Base-by-base conservation (phyloP, 92 coral and sea anemone species). In the Epizoanthus fatuus region DNA sequence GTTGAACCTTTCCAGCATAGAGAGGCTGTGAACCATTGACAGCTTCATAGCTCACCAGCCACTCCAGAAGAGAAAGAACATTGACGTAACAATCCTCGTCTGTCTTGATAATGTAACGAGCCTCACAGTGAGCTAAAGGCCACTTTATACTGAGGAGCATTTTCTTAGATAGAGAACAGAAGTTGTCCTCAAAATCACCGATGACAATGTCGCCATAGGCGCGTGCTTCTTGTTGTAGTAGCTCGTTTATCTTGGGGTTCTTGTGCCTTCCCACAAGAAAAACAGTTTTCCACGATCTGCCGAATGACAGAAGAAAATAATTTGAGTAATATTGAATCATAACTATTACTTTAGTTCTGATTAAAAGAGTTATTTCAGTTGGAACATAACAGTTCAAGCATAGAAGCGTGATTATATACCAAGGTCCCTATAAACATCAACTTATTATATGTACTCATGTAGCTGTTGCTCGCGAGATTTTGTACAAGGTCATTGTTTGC, bases 11-110 rank as follows among this genome's bases (percentile, higher is more conserved):
- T 22, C 98, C 98, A 20, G 91, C 80, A 52, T 94, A 94, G n/a
- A 92, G 82, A n/a, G 89, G 80, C 65, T 45, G 67, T 11, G 92
- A 80, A 3, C 94, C 83, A 52, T 92, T 89, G 29, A 80, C 74
- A 35, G 44, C 69, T 77, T 90, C 89, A 47, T 92, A 87, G 15
- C 89, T 90, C 13, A 51, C 85, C 4, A 94, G 68, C 98, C 98
- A 94, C 69, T 92, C 75, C 22, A 94, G 25, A 17, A 94, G 87
- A 13, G 95, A 86, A 12, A 89, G 72, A 10, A 90, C 82, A 49
- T 94, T 94, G 3, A 94, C 88, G 66, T 78, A 94, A 29, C 98
- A 94, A 71, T 94, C 98, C 13, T 94, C 98, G 67, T 94, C 98
- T 3, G 98, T 92, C 80, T 94, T 94, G 56, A 94, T 89, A 13